Base-by-base conservation (phyloP, 2,888 invertebrate species). In the Ischnura elegans region DNA sequence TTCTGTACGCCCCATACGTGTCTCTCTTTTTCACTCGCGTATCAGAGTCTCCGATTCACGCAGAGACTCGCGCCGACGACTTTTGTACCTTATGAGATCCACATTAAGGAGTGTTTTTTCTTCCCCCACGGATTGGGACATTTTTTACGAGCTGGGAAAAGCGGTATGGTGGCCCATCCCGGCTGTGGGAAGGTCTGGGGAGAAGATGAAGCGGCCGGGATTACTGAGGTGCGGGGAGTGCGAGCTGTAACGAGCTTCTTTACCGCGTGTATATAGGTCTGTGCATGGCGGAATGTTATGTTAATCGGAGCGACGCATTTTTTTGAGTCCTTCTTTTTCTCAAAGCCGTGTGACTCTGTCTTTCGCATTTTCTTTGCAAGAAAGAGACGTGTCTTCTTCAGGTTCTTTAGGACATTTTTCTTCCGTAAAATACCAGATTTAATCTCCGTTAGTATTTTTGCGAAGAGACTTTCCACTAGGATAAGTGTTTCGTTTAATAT, bases 221-320 rank as follows among this genome's bases (percentile, higher is more conserved):
- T 86, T 43, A n/a, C n/a, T n/a, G n/a, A 51, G 51, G 8, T 51
- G 45, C 46, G 86, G 25, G 45, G 46, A 6, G 43, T 21, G 45
- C 86, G 86, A 86, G 86, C 45, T n/a, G 25, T 86, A 46, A 86
- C 86, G 86, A 86, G 86, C 43, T 8, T 86, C 45, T 47, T 13
- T 51, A 13, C 19, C 13, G 51, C 51, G 13, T 51, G 85, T 42
- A 21, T 85, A n/a, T n/a, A n/a, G n/a, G n/a, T n/a, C n/a, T n/a
- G 25, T 25, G 86, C 21, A 55, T 19, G 55, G 8, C 55, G 55
- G 25, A 87, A 61, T 76, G 76, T 76, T 36, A 76, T 36, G 76
- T 76, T 76, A 76, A 76, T 76, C 76, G 76, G 76, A 36, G 76
- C 76, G 66, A 29, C n/a, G 76, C 36, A 36, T 76, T 76, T 76